Base-by-base conservation (phyloP, 2,797 vertebrate species). In the Pangasius krempfi region DNA sequence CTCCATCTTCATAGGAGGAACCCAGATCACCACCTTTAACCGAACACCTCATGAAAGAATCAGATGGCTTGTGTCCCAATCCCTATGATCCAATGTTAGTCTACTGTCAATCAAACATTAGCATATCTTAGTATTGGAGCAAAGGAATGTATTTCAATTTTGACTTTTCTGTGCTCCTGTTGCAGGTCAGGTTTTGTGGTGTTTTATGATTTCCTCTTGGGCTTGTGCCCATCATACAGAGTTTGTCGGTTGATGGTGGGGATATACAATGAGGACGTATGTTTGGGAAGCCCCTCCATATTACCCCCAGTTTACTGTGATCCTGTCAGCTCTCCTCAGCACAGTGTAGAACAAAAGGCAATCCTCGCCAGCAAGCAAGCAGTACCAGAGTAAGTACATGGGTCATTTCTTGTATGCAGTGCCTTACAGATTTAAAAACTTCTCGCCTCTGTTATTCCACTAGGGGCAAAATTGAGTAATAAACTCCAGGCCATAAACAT, bases 171-270 rank as follows among this genome's bases (percentile, higher is more conserved):
- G 14, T 66, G 22, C 68, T 86, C 4, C 33, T 84, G n/a, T 44
- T 52, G 2, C 90, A 94, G 94, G 75, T 80, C 91, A 72, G 94
- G 94, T 18, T 93, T 94, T 87, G 92, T 93, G 44, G 91, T 94
- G 62, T 94, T 94, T 91, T 94, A 94, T 88, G 94, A 94, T 80
- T 94, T 92, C 89, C 84, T 94, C 30, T 86, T 93, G 88, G 94
- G 93, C 8, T 91, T 94, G 87, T 89, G 91, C 64, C 89, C 92
- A 25, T 86, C 85, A 5, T 93, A 90, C 50, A 88, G 89, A 82
- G 90, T 91, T 27, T 93, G 93, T 85, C 92, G 90, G 52, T 47
- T 93, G 87, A 89, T 90, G 54, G 91, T 93, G 66, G 92, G 89
- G 62, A 81, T 94, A 33, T 93, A 86, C 86, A 92, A 78, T 82